A percentile compares a stretch with the other conserved stretches of the same genome.
Conservation (phyloP, 2,888 invertebrate species). For the Apomyelois bistriatella region DNA sequence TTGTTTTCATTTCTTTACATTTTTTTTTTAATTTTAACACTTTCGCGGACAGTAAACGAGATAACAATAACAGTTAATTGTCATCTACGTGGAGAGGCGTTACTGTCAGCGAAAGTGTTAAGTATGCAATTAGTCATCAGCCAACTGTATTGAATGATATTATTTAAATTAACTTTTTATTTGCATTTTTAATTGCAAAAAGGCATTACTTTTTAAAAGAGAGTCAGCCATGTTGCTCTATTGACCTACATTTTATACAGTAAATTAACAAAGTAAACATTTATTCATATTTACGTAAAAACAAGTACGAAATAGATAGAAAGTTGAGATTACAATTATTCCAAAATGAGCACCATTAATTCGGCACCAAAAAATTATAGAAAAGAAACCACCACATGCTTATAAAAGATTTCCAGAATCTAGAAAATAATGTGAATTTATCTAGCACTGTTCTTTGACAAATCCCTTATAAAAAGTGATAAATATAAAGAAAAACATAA, state of each 20-base stretch:
- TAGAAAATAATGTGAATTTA: too few relatives aligned
- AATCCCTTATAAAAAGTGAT: too few relatives aligned
- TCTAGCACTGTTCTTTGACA: too few relatives aligned
- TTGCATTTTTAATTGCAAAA: background rate
- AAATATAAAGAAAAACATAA: background rate
- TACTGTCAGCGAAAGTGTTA: too few relatives aligned
- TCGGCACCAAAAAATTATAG: slow-evolving; percentile 5
- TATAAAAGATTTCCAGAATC: too few relatives aligned
- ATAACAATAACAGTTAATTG: too few relatives aligned
- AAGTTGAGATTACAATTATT: slow-evolving; percentile 6
- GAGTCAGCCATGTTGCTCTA: slow-evolving; percentile 8
- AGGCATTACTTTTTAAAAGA: background rate
- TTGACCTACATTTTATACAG: slow-evolving; percentile 6
- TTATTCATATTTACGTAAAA: background rate
- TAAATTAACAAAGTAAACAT: slow-evolving; percentile 6
- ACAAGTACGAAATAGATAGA: background rate
- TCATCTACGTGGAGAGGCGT: too few relatives aligned
- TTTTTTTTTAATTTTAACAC: too few relatives aligned
- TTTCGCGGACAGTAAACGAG: too few relatives aligned
- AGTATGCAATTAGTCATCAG: too few relatives aligned
- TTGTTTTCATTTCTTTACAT: too few relatives aligned
- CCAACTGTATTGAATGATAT: too few relatives aligned
- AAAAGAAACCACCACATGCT: background rate
- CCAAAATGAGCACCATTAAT: slow-evolving; percentile 13
- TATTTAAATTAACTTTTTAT: background rate